Base-by-base conservation (phyloP, 2,888 invertebrate genomes). In the Leucozona laternaria region DNA sequence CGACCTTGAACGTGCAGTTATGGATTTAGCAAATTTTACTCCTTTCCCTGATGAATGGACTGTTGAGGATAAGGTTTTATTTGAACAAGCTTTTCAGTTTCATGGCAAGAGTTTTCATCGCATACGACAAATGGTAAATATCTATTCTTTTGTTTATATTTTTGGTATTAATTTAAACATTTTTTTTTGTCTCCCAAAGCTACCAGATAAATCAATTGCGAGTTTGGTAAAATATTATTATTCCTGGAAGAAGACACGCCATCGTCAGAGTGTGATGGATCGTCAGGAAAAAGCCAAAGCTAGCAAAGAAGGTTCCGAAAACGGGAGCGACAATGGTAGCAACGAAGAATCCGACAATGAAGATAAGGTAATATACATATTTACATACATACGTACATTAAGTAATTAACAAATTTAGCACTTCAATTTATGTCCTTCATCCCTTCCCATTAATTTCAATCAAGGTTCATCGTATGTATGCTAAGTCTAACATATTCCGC, bases 1-100 rank as follows among this genome's bases (percentile, higher is more conserved):
- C 93, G 98, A 98, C 92, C 94, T 99, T 83, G 97, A 97, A 89
- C 95, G 97, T 90, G 98, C 99, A 10, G 96, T 98, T 22, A 94
- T 97, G 92, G 99, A 99, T 92, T 94, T 99, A 89, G 97, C 98
- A 2, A 99, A 99, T 93, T 99, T 98, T 92, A 98, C 98, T 79
- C 99, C 99, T 1, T 98, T 98, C 90, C 98, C 98, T 15, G 98
- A 99, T 93, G 98, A 99, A 91, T 99, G 99, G 99, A 97, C 98
- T 3, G 97, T 97, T 0, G 99, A 99, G 93, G 99, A 99, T 91
- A 99, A 98, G 94, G 98, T 98, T 64, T 93, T 99, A 15, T 99
- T 99, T 93, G 99, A 99, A 91, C 98, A 99, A 93, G 99, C 99
- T 45, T 99, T 98, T 93, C 98, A 98, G 91, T 99, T 98, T 92